Percentiles rank a stretch among this genome's conserved stretches.
Conservation (phyloP, 2,797 vertebrate genomes). For the Molossus alvarezi region DNA sequence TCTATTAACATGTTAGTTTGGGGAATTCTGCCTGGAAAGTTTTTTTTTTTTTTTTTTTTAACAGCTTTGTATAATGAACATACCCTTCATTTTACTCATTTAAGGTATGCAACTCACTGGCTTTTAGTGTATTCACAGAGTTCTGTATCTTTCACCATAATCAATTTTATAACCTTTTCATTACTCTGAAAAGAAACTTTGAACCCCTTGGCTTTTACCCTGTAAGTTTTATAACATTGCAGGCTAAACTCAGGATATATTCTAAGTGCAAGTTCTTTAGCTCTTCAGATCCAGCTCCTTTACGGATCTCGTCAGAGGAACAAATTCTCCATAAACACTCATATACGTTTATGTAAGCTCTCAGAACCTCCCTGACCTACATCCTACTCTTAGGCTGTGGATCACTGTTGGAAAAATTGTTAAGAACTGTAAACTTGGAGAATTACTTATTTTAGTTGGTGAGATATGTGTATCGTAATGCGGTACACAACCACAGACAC, state of each 20-base stretch:
- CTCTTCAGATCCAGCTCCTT: neutral
- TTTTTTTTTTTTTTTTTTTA: neutral
- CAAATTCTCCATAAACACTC: neutral
- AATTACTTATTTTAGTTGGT: conserved; percentile 55
- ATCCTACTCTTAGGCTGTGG: neutral
- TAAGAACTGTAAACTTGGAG: neutral
- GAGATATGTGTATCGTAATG: neutral
- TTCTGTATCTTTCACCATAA: neutral
- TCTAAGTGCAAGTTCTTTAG: conserved; percentile 11
- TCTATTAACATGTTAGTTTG: conserved; percentile 3
- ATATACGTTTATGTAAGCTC: neutral
- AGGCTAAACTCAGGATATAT: neutral
- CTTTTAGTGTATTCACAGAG: conserved; percentile 25
- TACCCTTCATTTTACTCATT: neutral
- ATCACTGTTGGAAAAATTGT: conserved; percentile 13
- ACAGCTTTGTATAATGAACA: conserved; percentile 42
- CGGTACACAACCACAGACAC: neutral
- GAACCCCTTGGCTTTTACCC: neutral
- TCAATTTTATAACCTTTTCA: conserved; percentile 62
- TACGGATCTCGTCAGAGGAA: neutral
- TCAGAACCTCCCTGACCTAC: neutral
- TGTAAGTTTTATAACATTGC: conserved; percentile 37
- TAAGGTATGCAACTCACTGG: neutral
- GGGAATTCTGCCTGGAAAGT: neutral
- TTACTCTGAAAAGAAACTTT: neutral